phyloP scores from a whole-genome alignment of 2,113 vertebrate species.

The Burhinus bistriatus region DNA sequence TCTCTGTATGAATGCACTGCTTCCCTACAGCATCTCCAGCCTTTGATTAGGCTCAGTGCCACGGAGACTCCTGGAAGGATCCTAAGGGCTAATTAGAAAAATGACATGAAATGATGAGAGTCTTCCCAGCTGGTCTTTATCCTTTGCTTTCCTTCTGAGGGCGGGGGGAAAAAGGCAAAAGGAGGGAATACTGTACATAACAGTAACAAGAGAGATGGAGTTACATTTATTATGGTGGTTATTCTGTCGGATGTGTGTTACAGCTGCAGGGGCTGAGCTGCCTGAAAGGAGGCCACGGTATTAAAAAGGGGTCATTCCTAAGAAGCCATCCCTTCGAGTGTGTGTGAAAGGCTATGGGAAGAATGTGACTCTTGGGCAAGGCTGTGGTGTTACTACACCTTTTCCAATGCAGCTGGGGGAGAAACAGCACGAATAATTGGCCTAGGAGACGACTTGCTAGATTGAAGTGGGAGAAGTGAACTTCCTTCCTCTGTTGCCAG shows the following conservation, averaged over 20 bases:
- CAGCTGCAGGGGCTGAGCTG: not conserved
- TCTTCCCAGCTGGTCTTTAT: not conserved
- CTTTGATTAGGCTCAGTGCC: constrained; percentile 12
- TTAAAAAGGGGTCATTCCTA: not conserved
- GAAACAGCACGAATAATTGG: not conserved
- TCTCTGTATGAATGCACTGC: not conserved
- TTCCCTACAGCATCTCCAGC: not conserved
- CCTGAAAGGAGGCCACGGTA: not conserved
- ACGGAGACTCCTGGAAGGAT: not conserved
- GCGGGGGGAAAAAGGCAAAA: not conserved
- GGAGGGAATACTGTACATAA: not conserved
- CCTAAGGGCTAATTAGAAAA: constrained; percentile 19
- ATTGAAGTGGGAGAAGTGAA: not conserved
- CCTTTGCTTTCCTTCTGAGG: not conserved
- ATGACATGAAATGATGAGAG: not conserved
- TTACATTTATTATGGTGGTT: not conserved
- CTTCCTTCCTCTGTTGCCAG: not conserved
- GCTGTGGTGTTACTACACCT: not conserved
- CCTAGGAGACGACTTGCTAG: not conserved
- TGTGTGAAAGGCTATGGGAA: not conserved
- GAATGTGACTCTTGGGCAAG: not conserved
- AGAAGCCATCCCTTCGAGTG: not conserved
- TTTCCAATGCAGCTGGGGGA: not conserved
- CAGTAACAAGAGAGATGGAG: not conserved
- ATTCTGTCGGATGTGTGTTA: not conserved